These are phyloP conservation scores for Scortum barcoo DNA, from an alignment of 2,113 vertebrate species.

Conservation along the genomic window DNA sequence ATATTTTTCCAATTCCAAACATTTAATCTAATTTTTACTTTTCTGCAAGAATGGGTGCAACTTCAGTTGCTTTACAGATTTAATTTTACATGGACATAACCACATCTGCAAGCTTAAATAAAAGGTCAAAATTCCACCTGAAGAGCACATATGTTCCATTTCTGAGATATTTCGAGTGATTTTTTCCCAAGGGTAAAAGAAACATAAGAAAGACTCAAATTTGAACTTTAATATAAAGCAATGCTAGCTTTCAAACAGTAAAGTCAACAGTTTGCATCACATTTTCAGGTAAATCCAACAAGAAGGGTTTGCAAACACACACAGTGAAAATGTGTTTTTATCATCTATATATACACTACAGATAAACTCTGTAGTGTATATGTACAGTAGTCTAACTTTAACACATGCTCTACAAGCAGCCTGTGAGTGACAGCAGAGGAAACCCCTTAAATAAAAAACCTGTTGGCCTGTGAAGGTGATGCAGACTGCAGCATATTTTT, in stretches of 20 bases:
- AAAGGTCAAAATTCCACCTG: background rate
- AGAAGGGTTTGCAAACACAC: background rate
- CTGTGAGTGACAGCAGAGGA: slow-evolving; percentile 3
- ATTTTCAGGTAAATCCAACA: slow-evolving; percentile 27
- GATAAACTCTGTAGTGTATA: background rate
- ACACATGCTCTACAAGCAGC: background rate
- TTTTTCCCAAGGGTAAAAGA: background rate
- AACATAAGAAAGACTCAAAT: slow-evolving; percentile 19
- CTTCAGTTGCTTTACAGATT: background rate
- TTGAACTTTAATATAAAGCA: slow-evolving; percentile 45
- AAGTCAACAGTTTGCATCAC: slow-evolving; percentile 52
- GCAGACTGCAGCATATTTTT: slow-evolving; percentile 26
- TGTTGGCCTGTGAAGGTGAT: slow-evolving; percentile 35
- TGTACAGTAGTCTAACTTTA: background rate
- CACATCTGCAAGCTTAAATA: background rate
- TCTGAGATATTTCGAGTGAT: background rate
- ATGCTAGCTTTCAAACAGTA: slow-evolving; percentile 27
- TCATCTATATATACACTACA: background rate
- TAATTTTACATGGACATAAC: background rate
- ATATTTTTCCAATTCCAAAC: background rate
- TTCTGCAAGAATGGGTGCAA: background rate
- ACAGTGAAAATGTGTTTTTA: background rate
- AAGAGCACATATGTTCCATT: background rate
- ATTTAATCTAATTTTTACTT: background rate
- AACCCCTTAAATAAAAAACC: background rate